Evolutionary conservation across 2,797 vertebrate genomes (phyloP).

Genomic region (Rhinophrynus dorsalis): DNA sequence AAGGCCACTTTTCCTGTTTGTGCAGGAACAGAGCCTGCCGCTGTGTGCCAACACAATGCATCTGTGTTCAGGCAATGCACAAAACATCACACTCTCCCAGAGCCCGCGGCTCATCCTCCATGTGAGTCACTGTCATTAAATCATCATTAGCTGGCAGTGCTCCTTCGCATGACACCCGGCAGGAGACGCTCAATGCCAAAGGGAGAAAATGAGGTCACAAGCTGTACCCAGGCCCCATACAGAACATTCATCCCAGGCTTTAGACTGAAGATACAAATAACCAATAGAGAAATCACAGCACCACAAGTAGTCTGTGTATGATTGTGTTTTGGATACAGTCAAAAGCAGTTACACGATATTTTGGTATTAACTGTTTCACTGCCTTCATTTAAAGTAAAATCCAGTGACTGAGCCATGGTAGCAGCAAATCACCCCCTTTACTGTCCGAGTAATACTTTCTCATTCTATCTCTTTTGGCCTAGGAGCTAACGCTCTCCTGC

Average conservation of each 20-base stretch:
- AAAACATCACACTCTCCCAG: slow-evolving; percentile 68
- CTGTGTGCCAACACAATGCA: slow-evolving; percentile 53
- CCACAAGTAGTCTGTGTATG: no score
- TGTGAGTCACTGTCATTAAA: slow-evolving; percentile 43
- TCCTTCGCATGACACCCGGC: slow-evolving; percentile 19
- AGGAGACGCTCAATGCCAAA: slow-evolving; percentile 14
- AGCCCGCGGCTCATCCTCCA: slow-evolving; percentile 30
- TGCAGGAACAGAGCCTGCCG: slow-evolving; percentile 3
- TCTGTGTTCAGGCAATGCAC: slow-evolving; percentile 54
- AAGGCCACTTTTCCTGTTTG: slow-evolving; percentile 19
- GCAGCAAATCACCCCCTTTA: no score
- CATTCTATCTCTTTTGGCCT: no score
- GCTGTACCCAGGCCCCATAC: slow-evolving; percentile 10
- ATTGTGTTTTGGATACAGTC: no score
- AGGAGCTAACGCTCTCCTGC: no score
- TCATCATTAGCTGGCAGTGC: slow-evolving; percentile 40
- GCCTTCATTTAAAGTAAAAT: no score
- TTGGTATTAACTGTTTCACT: no score
- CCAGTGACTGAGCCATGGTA: no score
- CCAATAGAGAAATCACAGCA: background rate
- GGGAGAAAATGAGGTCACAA: slow-evolving; percentile 24
- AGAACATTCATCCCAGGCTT: background rate
- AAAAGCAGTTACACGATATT: no score
- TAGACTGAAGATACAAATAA: slow-evolving; percentile 1
- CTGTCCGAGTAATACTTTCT: no score